phyloP scores from a whole-genome alignment of 2,113 vertebrate species.

The Verasper variegatus region DNA sequence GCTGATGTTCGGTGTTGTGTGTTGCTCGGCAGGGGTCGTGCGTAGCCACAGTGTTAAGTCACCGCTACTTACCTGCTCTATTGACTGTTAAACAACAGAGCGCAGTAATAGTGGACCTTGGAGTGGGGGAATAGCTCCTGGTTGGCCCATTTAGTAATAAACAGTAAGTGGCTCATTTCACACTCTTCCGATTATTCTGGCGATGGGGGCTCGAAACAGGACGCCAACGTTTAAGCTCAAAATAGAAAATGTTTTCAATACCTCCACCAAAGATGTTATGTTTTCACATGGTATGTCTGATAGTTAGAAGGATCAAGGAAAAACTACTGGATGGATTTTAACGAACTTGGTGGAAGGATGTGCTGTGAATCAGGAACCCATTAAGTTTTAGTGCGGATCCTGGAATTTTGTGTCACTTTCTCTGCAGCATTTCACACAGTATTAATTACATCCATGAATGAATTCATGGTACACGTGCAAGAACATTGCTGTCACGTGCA shows the following conservation, averaged over 20 bases:
- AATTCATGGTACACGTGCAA: too few species aligned
- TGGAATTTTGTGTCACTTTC: too few species aligned
- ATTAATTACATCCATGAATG: too few species aligned
- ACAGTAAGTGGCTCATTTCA: conserved; percentile 46
- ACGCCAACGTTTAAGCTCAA: neutral
- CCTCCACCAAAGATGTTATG: neutral
- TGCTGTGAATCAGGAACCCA: neutral
- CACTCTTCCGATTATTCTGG: conserved; percentile 23
- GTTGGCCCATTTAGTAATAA: conserved; percentile 34
- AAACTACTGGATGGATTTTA: too few species aligned
- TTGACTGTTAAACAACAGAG: conserved; percentile 61
- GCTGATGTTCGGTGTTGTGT: conserved; percentile 15
- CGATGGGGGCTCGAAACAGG: neutral
- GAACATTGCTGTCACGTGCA: too few species aligned
- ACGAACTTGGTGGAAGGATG: neutral
- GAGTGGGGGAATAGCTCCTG: conserved; percentile 28
- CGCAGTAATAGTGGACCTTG: conserved; percentile 43
- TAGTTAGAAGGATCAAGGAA: too few species aligned
- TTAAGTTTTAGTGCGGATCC: too few species aligned
- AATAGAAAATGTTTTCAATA: neutral
- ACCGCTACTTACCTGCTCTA: conserved; percentile 61
- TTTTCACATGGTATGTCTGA: too few species aligned
- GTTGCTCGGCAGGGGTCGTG: conserved; percentile 27
- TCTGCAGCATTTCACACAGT: too few species aligned
- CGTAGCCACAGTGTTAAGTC: conserved; percentile 42